A percentile compares a stretch with the other conserved stretches of the same genome.
These are phyloP conservation scores for Prunella strophiata DNA, from an alignment of 2,797 vertebrate genomes.

Conservation along the genomic window DNA sequence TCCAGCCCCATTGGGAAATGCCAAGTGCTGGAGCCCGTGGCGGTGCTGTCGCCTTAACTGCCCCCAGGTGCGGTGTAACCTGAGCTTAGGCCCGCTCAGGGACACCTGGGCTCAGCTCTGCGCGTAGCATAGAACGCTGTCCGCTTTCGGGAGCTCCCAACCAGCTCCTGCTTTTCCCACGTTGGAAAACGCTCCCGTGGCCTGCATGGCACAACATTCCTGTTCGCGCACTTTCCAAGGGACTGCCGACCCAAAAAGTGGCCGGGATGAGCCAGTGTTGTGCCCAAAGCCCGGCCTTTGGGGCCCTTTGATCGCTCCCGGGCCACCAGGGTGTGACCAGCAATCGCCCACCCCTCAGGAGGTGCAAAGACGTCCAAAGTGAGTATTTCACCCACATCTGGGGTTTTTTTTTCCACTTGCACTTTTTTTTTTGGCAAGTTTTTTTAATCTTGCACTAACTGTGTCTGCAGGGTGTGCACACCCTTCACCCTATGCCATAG, in stretches of 20 bases:
- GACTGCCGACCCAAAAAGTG: fast-evolving
- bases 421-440: not conserved
- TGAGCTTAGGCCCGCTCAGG: fast-evolving
- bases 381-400: fast-evolving
- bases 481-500: fast-evolving
- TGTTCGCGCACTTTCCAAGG: fast-evolving
- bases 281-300: not conserved
- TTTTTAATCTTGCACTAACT: fast-evolving
- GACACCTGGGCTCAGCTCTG: not conserved
- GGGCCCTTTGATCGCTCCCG: fast-evolving
- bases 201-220: fast-evolving
- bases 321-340: not conserved
- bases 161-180: fast-evolving
- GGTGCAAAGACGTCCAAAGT: fast-evolving
- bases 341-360: fast-evolving
- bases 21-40: not conserved
- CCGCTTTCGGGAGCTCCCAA: fast-evolving
- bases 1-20: not conserved
- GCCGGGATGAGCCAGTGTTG: not conserved
- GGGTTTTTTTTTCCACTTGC: too few relatives aligned
- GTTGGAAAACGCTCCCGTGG: fast-evolving
- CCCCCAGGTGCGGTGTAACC: not conserved
- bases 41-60: not conserved
- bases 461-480: not conserved
- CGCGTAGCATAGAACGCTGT: fast-evolving